Evolutionary conservation across 2,888 invertebrate genomes (phyloP).

Genomic region (Arge pagana): DNA sequence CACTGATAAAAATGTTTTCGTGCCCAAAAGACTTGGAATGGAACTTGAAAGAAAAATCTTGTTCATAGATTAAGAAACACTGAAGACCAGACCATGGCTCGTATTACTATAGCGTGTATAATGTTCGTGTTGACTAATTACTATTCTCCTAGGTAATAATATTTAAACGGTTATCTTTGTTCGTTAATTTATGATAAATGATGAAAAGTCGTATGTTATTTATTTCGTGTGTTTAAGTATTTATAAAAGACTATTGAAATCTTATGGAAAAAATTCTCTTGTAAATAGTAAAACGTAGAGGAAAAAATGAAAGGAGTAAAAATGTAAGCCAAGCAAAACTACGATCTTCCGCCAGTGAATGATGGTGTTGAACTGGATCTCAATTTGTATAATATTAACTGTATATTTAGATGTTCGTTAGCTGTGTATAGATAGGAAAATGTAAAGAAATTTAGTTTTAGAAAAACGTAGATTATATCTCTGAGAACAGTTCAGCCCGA

Average conservation of each 20-base stretch:
- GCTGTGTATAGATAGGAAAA: slow-evolving; percentile 17
- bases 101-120: slow-evolving; percentile 16
- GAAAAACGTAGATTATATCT: slow-evolving; percentile 12
- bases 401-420: slow-evolving; percentile 18
- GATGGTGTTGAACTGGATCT: slow-evolving; percentile 11
- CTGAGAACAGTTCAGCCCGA: slow-evolving; percentile 12
- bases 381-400: slow-evolving; percentile 15
- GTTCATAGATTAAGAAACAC: slow-evolving; percentile 23
- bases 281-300: slow-evolving; percentile 17
- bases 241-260: slow-evolving; percentile 16
- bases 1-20: neutral
- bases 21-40: slow-evolving; percentile 30
- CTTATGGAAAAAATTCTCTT: slow-evolving; percentile 10
- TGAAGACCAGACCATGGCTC: slow-evolving; percentile 19
- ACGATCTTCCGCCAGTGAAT: slow-evolving; percentile 12
- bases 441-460: slow-evolving; percentile 17
- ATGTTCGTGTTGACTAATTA: slow-evolving; percentile 22
- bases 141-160: slow-evolving; percentile 18
- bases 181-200: slow-evolving; percentile 22
- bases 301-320: slow-evolving; percentile 1
- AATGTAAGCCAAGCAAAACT: too few relatives aligned
- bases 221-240: slow-evolving; percentile 20
- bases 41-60: slow-evolving; percentile 29
- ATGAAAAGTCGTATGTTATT: slow-evolving; percentile 17
- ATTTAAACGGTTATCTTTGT: slow-evolving; percentile 20